These are phyloP conservation scores for Lithophane semibrunnea DNA, from an alignment of 2,888 invertebrate species.

Conservation along the genomic window DNA sequence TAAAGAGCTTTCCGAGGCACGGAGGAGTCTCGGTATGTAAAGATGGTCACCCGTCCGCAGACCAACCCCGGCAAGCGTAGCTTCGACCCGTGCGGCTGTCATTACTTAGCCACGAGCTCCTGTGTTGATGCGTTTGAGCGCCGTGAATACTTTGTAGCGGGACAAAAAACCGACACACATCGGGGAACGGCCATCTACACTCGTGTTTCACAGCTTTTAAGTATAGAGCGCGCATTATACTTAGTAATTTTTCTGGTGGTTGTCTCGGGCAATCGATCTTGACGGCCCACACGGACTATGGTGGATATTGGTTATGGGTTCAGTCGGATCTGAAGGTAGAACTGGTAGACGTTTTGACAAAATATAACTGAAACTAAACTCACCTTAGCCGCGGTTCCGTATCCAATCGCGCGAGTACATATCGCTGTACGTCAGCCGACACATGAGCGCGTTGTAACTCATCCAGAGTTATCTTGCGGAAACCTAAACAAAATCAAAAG, in stretches of 20 bases:
- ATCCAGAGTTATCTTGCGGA: conserved; percentile 97
- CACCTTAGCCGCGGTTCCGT: conserved; percentile 95
- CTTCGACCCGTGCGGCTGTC: too few relatives aligned
- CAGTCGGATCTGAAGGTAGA: background rate
- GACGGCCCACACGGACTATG: background rate
- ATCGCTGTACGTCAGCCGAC: conserved; percentile 98
- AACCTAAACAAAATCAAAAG: conserved; percentile 86
- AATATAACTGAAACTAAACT: background rate
- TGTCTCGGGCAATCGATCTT: background rate
- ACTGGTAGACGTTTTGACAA: background rate
- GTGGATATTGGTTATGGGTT: background rate
- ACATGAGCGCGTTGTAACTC: conserved; percentile 97
- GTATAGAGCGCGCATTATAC: too few relatives aligned
- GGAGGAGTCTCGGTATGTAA: too few relatives aligned
- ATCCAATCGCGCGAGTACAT: conserved; percentile 97
- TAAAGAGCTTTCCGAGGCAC: too few relatives aligned
- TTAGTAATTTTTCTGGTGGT: background rate
- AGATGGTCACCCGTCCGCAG: too few relatives aligned
- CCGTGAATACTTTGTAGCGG: too few relatives aligned
- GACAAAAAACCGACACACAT: too few relatives aligned
- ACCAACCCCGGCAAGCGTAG: too few relatives aligned
- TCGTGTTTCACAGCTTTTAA: too few relatives aligned
- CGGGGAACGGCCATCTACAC: too few relatives aligned
- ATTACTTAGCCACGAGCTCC: too few relatives aligned
- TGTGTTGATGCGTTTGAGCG: too few relatives aligned